These are phyloP conservation scores for Stenodema calcarata DNA, from an alignment of 2,888 invertebrate species.

Conservation along the genomic window DNA sequence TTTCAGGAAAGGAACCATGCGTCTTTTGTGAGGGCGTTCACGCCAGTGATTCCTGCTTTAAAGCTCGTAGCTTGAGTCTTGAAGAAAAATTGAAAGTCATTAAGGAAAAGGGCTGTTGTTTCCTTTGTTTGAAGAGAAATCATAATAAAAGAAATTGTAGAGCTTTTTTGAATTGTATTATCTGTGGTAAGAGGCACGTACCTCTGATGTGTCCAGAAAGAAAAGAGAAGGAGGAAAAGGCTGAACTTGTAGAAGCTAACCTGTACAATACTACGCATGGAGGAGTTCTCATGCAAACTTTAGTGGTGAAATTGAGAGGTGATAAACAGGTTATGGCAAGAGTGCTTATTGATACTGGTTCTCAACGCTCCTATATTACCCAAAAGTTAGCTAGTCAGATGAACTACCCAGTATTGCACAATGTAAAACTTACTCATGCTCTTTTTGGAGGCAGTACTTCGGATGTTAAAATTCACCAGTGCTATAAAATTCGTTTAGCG, in stretches of 20 bases:
- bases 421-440: not conserved
- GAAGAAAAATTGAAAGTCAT: not conserved
- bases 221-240: not conserved
- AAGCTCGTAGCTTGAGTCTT: not conserved
- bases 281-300: not conserved
- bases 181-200: not conserved
- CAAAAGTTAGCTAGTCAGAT: not conserved
- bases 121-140: not conserved
- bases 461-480: not conserved
- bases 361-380: not conserved
- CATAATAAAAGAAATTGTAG: not conserved
- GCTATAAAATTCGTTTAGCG: conserved; percentile 42
- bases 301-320: not conserved
- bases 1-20: not conserved
- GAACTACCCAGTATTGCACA: not conserved
- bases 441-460: not conserved
- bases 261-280: not conserved
- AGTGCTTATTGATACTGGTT: not conserved
- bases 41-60: not conserved
- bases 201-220: not conserved
- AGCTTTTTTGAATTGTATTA: not conserved
- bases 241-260: not conserved
- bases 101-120: not conserved
- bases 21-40: not conserved
- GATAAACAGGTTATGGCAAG: not conserved